Conservation (phyloP, 2,888 invertebrate species). For the Willowsia nigromaculata region DNA sequence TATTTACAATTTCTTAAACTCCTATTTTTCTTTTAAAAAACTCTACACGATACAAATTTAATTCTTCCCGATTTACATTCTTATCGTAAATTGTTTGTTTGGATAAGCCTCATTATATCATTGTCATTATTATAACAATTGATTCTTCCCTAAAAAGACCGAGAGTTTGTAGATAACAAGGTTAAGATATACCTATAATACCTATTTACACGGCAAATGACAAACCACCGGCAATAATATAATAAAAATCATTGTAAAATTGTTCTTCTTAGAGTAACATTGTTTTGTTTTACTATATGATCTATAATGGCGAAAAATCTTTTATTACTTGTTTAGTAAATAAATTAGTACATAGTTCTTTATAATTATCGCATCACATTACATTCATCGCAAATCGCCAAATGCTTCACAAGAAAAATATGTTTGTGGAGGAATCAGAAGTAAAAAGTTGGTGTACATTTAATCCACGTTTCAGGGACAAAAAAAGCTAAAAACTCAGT, state of each 20-base stretch:
- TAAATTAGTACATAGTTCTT: neutral
- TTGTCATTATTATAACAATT: neutral
- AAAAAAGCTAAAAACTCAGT: neutral
- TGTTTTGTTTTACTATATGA: neutral
- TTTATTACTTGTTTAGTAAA: neutral
- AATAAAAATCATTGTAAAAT: conserved; percentile 37
- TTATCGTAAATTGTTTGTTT: neutral
- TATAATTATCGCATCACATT: conserved; percentile 1
- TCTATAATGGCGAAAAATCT: neutral
- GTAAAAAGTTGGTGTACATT: neutral
- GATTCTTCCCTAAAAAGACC: neutral
- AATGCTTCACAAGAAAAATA: neutral
- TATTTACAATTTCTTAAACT: neutral
- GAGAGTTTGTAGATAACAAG: neutral
- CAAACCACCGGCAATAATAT: conserved; percentile 8
- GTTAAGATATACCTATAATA: neutral
- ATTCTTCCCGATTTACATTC: neutral
- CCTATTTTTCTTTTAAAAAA: neutral
- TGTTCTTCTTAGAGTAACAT: neutral
- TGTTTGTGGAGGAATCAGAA: neutral
- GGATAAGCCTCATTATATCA: conserved; percentile 29
- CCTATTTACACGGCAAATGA: neutral
- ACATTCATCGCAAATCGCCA: neutral
- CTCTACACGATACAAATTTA: neutral
- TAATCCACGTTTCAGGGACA: neutral